Base-by-base conservation (phyloP, 2,113 vertebrate species). In the Acanthisitta chloris region DNA sequence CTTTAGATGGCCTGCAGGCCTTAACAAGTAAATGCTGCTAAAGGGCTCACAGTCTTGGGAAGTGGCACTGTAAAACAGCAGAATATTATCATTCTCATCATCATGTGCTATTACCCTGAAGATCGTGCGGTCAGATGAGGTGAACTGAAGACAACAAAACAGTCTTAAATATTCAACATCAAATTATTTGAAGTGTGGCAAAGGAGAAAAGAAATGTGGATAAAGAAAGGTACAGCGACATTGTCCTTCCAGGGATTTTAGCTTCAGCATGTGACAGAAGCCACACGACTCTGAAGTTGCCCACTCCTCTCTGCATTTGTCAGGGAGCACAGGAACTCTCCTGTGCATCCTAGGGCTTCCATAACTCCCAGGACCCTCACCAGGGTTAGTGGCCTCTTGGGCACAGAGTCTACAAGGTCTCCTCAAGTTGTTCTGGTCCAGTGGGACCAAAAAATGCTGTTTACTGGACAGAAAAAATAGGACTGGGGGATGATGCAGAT, bases 211-310 rank as follows among this genome's bases (percentile, higher is more conserved):
- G 19, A 8, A 16, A 26, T 9, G 19, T 28, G 8, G 10, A 20
- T 38, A 33, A 67, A 83, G 72, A 26, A 43, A 73, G 45, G 76
- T 90, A 25, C 21, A 77, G 40, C 17, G 26, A 20, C 69, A 42
- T 38, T 43, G 34, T 81, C 69, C 83, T 94, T 92, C 67, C 36
- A 45, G 83, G 76, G 72, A 36, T 81, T 90, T 95, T 18, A 67
- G 24, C 29, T 92, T 90, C 80, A 36, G 34, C 2, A 0, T 59
- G 29, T 34, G 43, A 73, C 76, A 81, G 38, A 8, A 81, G 59
- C 42, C 46, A 36, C 10, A 20, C 0, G 0, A 16, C 31, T 40
- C 24, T 0, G 0, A 73, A 55, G 26, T 17, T 87, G 17, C 33
- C 40, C 31, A 2, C 19, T 54, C 20, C 31, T 19, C 67, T 64